Percentiles rank a stretch among this genome's conserved stretches.
These are phyloP conservation scores for Leuctra nigra DNA, from an alignment of 2,888 invertebrate species.

Conservation along the genomic window DNA sequence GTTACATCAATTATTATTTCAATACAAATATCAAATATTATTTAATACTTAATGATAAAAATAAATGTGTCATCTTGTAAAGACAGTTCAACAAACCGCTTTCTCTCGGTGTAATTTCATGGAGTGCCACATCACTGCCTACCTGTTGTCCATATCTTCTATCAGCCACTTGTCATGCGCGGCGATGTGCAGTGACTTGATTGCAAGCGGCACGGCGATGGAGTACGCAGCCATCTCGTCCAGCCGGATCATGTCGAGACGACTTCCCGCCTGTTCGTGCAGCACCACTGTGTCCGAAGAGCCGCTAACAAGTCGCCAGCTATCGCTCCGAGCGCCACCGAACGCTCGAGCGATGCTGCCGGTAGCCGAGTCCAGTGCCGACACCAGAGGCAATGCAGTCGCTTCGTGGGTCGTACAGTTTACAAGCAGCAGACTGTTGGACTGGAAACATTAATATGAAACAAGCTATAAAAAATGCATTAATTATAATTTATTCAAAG, in stretches of 20 bases:
- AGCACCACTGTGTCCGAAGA: constrained; percentile 22
- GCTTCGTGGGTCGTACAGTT: constrained; percentile 34
- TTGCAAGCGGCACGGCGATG: constrained; percentile 37
- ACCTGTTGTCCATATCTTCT: constrained; percentile 35
- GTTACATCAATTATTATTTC: too few species aligned
- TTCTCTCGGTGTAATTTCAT: too few species aligned
- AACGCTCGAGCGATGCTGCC: constrained; percentile 34
- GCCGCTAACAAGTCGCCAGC: constrained; percentile 20
- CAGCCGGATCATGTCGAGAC: constrained; percentile 39
- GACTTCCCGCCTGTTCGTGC: constrained; percentile 34
- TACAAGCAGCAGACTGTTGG: constrained; percentile 37
- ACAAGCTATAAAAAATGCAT: too few species aligned
- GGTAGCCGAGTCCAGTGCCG: constrained; percentile 35
- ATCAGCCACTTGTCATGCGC: constrained; percentile 38
- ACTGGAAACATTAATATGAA: constrained; percentile 31
- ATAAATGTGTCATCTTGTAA: too few species aligned
- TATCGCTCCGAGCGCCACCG: neutral
- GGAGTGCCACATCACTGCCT: too few species aligned
- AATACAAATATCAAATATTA: too few species aligned
- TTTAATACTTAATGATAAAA: too few species aligned
- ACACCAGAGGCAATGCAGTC: constrained; percentile 33
- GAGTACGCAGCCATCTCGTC: constrained; percentile 34
- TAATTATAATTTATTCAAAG: too few species aligned
- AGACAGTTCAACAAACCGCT: too few species aligned
- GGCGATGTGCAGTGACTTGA: constrained; percentile 36